Percentiles rank a stretch among this genome's conserved stretches.
These are phyloP conservation scores for Trachymyrmex cornetzi DNA, from an alignment of 1,140 invertebrate species.

Conservation along the genomic window DNA sequence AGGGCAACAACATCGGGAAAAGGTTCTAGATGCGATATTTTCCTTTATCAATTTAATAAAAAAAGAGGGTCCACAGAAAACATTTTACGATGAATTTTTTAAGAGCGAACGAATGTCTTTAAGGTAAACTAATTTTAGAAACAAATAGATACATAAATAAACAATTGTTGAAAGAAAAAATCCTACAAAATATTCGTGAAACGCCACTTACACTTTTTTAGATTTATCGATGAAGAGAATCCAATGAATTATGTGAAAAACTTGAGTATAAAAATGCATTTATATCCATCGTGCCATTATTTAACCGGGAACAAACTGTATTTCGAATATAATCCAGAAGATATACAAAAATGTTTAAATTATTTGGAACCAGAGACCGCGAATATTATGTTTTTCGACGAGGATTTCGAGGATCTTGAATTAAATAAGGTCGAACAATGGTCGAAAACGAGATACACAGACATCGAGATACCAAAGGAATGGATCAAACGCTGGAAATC, in stretches of 20 bases:
- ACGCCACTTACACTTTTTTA: constrained; percentile 71
- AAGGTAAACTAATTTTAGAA: constrained; percentile 67
- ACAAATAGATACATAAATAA: background rate
- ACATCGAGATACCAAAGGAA: constrained; percentile 87
- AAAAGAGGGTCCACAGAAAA: constrained; percentile 88
- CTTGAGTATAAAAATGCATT: constrained; percentile 90
- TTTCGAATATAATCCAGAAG: constrained; percentile 85
- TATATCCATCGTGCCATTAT: too few relatives aligned
- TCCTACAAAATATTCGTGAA: background rate
- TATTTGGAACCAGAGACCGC: constrained; percentile 91
- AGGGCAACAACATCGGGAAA: constrained; percentile 91
- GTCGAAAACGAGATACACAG: constrained; percentile 90
- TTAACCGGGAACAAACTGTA: too few relatives aligned
- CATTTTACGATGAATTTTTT: constrained; percentile 91
- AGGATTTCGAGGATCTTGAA: constrained; percentile 85
- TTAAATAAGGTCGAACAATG: constrained; percentile 91
- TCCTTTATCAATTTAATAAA: constrained; percentile 91
- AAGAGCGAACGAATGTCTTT: constrained; percentile 91
- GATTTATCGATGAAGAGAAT: constrained; percentile 90
- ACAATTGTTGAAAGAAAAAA: background rate
- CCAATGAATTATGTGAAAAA: constrained; percentile 89
- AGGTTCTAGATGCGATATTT: constrained; percentile 91
- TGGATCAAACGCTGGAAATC: constrained; percentile 89
- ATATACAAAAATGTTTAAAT: constrained; percentile 89
- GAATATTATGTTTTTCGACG: constrained; percentile 91